A percentile compares a stretch with the other conserved stretches of the same genome.
Conservation (phyloP, 2,113 vertebrate genomes). For the Drymodes brunneopygia region DNA sequence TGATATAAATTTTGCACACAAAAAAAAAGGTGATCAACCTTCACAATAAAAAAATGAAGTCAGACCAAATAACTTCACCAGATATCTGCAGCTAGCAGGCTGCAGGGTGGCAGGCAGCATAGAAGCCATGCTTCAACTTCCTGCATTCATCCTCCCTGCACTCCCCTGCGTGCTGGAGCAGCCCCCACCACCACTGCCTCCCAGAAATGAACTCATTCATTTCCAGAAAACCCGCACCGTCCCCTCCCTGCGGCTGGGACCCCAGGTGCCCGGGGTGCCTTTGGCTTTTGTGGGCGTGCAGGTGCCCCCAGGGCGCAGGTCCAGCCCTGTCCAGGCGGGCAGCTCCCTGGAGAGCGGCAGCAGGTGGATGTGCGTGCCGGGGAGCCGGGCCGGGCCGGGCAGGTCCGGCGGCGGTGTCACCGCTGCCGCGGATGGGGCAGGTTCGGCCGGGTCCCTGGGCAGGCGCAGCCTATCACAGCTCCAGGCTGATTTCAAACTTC, state of each 20-base stretch:
- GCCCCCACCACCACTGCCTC: not conserved
- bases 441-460: not conserved
- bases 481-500: not conserved
- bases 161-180: not conserved
- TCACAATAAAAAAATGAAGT: not conserved
- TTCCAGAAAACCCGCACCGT: not conserved
- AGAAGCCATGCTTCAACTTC: not conserved
- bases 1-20: not conserved
- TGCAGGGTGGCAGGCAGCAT: not conserved
- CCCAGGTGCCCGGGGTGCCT: accelerated
- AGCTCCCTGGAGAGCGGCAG: accelerated
- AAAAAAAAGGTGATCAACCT: not conserved
- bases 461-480: not conserved
- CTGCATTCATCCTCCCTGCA: not conserved
- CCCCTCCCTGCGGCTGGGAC: not conserved
- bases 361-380: accelerated
- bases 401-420: not conserved
- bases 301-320: not conserved
- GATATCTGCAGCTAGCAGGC: not conserved
- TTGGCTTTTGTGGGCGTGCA: accelerated
- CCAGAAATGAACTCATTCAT: not conserved
- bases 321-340: accelerated
- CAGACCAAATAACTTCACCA: not conserved
- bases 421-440: not conserved
- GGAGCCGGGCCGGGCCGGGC: accelerated